Conservation (phyloP, 1,140 invertebrate species). For the Hylaeus volcanicus region DNA sequence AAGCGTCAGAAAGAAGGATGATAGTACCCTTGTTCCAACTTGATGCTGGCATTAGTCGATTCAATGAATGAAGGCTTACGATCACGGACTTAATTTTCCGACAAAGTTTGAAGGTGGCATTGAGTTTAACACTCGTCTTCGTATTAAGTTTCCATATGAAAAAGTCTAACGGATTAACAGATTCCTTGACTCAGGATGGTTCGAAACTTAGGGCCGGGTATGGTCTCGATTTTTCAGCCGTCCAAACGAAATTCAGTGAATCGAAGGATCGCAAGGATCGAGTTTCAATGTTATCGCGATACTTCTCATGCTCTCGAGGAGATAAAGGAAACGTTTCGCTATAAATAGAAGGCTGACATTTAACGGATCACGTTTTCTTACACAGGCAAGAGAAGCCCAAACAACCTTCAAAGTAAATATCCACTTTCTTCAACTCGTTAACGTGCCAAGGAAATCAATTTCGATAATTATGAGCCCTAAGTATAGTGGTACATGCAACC, state of each 20-base stretch:
- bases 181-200: too few species aligned
- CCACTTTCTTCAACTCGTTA: constrained; percentile 41
- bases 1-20: too few species aligned
- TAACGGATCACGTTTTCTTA: constrained; percentile 27
- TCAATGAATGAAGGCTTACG: too few species aligned
- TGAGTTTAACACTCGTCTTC: too few species aligned
- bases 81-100: not conserved
- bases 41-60: too few species aligned
- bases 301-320: not conserved
- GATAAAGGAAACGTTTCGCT: not conserved
- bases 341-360: constrained; percentile 33
- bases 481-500: constrained; percentile 22
- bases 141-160: too few species aligned
- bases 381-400: not conserved
- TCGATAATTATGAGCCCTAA: constrained; percentile 36
- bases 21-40: too few species aligned
- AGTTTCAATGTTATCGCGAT: constrained; percentile 13
- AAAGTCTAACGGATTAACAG: too few species aligned
- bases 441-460: constrained; percentile 46
- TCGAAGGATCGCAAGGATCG: not conserved
- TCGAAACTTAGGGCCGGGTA: not conserved
- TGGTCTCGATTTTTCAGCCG: not conserved
- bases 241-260: not conserved
- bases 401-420: constrained; percentile 45
- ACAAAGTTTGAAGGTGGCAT: too few species aligned